These are phyloP conservation scores for Apis dorsata DNA, from an alignment of 1,140 invertebrate species.

Conservation along the genomic window DNA sequence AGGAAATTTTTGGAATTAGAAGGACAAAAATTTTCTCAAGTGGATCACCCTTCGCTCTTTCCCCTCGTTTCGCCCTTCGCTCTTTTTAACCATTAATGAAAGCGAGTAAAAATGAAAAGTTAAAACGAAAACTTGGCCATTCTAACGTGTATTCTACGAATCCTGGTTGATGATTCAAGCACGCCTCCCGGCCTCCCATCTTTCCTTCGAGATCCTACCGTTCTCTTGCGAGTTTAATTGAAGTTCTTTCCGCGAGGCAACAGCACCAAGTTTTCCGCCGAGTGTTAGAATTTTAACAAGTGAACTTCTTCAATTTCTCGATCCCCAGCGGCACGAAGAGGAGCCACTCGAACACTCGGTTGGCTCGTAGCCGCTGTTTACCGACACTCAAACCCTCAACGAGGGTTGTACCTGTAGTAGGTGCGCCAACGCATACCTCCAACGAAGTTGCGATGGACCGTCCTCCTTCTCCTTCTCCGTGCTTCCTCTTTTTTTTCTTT, in stretches of 20 bases:
- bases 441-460: not conserved
- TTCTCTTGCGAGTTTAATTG: conserved; percentile 47
- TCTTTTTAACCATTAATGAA: not conserved
- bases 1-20: too few species aligned
- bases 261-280: conserved; percentile 37
- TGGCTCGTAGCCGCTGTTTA: conserved; percentile 37
- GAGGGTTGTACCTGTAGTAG: conserved; percentile 2
- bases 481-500: too few species aligned
- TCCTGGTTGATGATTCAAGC: not conserved
- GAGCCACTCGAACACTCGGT: conserved; percentile 15
- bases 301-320: conserved; percentile 53
- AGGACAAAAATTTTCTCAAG: too few species aligned
- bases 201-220: not conserved
- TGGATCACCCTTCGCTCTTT: too few species aligned
- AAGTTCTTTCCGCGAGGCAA: conserved; percentile 47
- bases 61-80: too few species aligned
- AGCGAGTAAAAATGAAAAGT: not conserved
- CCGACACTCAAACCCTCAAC: conserved; percentile 20
- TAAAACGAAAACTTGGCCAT: not conserved
- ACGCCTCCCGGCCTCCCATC: not conserved
- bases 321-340: conserved; percentile 22
- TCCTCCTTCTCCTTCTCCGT: not conserved
- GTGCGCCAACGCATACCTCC: not conserved
- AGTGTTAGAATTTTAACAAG: conserved; percentile 59
- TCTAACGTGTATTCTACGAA: not conserved